Percentiles rank a stretch among this genome's conserved stretches.
Conservation (phyloP, 2,113 vertebrate genomes). For the Phaetusa simplex region DNA sequence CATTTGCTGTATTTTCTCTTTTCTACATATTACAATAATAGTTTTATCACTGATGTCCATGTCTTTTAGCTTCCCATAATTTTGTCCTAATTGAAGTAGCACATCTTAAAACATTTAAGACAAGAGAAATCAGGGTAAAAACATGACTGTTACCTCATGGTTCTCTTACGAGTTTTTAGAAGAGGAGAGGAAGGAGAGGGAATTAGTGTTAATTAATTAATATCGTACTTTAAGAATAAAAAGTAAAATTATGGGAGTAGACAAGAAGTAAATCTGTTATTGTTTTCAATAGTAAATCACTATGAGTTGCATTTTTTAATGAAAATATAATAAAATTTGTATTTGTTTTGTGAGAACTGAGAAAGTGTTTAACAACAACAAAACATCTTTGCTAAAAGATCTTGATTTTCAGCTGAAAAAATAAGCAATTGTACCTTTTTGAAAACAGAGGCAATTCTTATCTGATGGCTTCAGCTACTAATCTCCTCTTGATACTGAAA, state of each 20-base stretch:
- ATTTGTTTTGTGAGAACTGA: neutral
- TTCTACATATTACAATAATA: neutral
- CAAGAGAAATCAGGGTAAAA: neutral
- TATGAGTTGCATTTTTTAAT: neutral
- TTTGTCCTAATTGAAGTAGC: neutral
- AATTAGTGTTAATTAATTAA: neutral
- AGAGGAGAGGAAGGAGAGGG: neutral
- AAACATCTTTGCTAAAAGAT: neutral
- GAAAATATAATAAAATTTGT: neutral
- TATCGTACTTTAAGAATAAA: neutral
- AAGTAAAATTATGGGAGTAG: neutral
- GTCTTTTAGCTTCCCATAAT: neutral
- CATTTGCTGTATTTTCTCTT: neutral
- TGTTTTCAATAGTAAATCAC: neutral
- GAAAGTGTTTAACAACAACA: neutral
- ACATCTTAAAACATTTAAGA: neutral
- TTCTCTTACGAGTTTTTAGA: neutral
- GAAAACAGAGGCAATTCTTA: neutral
- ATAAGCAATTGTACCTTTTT: neutral
- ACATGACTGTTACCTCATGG: neutral
- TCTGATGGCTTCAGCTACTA: neutral
- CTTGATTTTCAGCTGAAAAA: neutral
- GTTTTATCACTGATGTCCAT: neutral
- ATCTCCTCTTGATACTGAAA: neutral
- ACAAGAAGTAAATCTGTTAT: neutral